Percentiles rank a stretch among this genome's conserved stretches.
phyloP scores from a whole-genome alignment of 92 coral and sea anemone genomes.

The Bergia puertoricense region DNA sequence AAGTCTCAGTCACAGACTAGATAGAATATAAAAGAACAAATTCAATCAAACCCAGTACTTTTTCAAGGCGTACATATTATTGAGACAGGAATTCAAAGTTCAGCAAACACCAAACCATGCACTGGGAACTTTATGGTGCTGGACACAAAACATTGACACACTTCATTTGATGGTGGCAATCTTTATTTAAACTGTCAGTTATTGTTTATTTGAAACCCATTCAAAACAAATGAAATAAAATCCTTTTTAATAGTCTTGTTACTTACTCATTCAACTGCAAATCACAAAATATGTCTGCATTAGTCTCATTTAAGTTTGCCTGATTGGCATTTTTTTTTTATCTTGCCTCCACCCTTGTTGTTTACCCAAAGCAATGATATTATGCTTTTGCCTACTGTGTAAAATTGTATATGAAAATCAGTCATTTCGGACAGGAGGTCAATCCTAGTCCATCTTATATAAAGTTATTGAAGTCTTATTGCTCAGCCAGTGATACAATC shows the following conservation, averaged over 20 bases:
- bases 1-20: no score
- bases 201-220: constrained; percentile 12
- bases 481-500: constrained; percentile 30
- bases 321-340: neutral
- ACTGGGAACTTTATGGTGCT: neutral
- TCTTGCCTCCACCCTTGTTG: constrained; percentile 26
- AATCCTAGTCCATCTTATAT: constrained; percentile 15
- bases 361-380: constrained; percentile 26
- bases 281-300: constrained; percentile 41
- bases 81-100: neutral
- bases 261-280: constrained; percentile 29
- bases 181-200: constrained; percentile 8
- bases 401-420: constrained; percentile 28
- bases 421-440: constrained; percentile 8
- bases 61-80: neutral
- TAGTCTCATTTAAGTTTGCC: constrained; percentile 13
- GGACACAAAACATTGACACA: constrained; percentile 3
- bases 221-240: constrained; percentile 35
- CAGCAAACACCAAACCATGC: neutral
- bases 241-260: constrained; percentile 16
- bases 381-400: constrained; percentile 12
- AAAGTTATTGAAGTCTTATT: constrained; percentile 21
- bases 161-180: constrained; percentile 14
- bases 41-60: neutral
- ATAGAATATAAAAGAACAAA: neutral